phyloP scores from a whole-genome alignment of 2,888 invertebrate species.

The Hyles lineata region DNA sequence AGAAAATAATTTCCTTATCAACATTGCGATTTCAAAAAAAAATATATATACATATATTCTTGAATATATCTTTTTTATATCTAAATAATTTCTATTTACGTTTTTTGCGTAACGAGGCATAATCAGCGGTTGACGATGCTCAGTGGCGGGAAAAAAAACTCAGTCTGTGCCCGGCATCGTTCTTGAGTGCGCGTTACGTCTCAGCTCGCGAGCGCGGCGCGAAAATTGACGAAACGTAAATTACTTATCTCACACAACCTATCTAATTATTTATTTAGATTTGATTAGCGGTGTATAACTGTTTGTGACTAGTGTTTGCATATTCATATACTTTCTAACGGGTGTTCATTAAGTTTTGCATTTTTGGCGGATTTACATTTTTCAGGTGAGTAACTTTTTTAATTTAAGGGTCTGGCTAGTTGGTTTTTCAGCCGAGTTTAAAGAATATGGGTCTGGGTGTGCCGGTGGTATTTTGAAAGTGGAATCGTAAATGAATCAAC shows the following conservation, averaged over 20 bases:
- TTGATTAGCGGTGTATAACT: slow-evolving; percentile 24
- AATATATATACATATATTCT: no score
- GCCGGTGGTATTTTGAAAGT: slow-evolving; percentile 22
- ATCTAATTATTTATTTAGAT: slow-evolving; percentile 28
- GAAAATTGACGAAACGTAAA: slow-evolving; percentile 34
- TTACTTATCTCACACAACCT: slow-evolving; percentile 26
- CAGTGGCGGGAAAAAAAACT: slow-evolving; percentile 39
- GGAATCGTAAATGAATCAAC: neutral
- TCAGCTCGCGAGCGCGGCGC: slow-evolving; percentile 37
- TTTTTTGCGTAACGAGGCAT: slow-evolving; percentile 7
- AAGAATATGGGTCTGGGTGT: slow-evolving; percentile 14
- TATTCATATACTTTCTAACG: slow-evolving; percentile 4
- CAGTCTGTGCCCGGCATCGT: slow-evolving; percentile 45
- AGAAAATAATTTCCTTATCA: no score
- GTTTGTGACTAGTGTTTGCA: slow-evolving; percentile 18
- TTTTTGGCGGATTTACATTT: slow-evolving; percentile 14
- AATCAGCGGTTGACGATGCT: slow-evolving; percentile 15
- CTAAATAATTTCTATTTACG: neutral
- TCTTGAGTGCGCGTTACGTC: slow-evolving; percentile 41
- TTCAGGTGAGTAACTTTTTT: slow-evolving; percentile 1
- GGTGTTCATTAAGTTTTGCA: neutral
- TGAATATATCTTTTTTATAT: neutral
- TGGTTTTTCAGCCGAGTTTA: neutral
- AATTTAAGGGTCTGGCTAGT: slow-evolving; percentile 1
- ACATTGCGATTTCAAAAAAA: no score